Evolutionary conservation across 1,140 invertebrate species (phyloP).

Genomic region (Fopius arisanus): DNA sequence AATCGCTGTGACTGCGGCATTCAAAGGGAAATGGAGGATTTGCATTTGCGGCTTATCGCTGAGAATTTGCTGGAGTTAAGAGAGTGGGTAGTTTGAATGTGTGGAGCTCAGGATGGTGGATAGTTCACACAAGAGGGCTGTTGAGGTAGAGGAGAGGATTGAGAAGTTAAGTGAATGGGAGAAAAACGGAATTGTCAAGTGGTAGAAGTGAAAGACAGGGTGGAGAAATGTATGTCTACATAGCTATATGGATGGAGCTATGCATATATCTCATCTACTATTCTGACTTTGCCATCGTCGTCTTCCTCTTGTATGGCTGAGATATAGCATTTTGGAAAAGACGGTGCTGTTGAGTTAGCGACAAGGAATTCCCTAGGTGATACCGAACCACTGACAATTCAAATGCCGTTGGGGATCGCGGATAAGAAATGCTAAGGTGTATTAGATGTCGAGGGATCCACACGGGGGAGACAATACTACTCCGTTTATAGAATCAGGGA

Average conservation of each 20-base stretch:
- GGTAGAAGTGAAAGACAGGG: slow-evolving; percentile 8
- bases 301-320: neutral
- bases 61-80: slow-evolving; percentile 30
- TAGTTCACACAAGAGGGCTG: slow-evolving; percentile 8
- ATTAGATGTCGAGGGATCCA: neutral
- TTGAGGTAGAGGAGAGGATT: slow-evolving; percentile 2
- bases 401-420: neutral
- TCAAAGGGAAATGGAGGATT: slow-evolving; percentile 48
- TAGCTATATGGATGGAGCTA: neutral
- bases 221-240: slow-evolving; percentile 11
- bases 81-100: slow-evolving; percentile 3
- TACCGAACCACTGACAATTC: neutral
- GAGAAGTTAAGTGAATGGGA: slow-evolving; percentile 14
- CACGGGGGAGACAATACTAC: neutral
- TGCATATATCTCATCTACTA: slow-evolving; percentile 12
- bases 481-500: neutral
- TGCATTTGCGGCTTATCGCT: slow-evolving; percentile 45
- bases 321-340: neutral
- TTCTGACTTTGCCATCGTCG: slow-evolving; percentile 4
- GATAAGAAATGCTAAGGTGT: neutral
- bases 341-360: slow-evolving; percentile 12
- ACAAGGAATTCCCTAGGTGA: slow-evolving; percentile 1
- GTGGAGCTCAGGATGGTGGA: neutral
- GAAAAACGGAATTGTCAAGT: slow-evolving; percentile 13
- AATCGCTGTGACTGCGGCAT: slow-evolving; percentile 47